phyloP scores from a whole-genome alignment of 2,113 vertebrate species.

The Neogale vison region DNA sequence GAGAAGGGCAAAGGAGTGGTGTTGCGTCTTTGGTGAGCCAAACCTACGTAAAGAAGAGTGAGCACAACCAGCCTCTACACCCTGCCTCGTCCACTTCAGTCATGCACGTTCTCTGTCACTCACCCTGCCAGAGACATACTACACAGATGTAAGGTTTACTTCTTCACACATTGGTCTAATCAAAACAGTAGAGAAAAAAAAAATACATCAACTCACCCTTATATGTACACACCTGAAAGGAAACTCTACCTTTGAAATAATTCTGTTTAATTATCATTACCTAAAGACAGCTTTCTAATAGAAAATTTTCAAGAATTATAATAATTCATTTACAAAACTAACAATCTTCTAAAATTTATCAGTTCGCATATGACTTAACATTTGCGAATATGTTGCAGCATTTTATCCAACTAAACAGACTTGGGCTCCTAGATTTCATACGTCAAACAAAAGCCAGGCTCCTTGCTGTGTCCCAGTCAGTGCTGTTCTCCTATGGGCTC shows the following conservation, averaged over 20 bases:
- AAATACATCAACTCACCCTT: background rate
- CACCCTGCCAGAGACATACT: background rate
- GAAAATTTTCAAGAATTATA: background rate
- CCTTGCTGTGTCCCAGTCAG: fast-evolving
- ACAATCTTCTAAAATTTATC: background rate
- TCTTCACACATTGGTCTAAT: background rate
- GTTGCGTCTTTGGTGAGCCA: background rate
- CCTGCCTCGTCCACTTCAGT: background rate
- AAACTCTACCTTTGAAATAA: background rate
- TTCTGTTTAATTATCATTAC: background rate
- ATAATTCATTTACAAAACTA: background rate
- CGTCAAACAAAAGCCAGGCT: background rate
- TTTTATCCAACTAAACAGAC: background rate
- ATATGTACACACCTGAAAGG: background rate
- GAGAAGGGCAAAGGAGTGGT: background rate
- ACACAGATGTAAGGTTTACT: background rate
- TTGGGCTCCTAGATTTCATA: background rate
- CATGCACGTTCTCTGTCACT: background rate
- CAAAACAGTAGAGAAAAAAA: background rate
- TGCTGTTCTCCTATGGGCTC: background rate
- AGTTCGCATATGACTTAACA: background rate
- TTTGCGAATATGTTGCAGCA: background rate
- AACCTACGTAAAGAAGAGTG: background rate
- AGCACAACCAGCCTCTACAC: background rate
- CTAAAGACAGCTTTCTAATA: background rate